phyloP scores from a whole-genome alignment of 2,113 vertebrate genomes.

The Callocephalon fimbriatum region DNA sequence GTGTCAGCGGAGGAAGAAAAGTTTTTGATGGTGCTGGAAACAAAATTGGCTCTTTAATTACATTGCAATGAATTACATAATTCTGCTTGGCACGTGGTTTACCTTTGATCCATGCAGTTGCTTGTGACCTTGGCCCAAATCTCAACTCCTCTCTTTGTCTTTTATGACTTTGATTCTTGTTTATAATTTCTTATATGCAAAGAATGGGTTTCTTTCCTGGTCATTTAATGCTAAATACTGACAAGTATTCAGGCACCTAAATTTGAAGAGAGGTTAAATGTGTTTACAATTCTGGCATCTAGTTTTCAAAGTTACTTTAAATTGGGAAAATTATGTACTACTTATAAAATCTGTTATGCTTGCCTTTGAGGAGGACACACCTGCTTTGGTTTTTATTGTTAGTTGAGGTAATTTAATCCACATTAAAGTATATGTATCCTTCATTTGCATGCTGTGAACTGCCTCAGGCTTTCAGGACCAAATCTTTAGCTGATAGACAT shows the following conservation, averaged over 20 bases:
- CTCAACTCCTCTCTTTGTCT: neutral
- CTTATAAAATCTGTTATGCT: neutral
- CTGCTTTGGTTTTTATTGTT: neutral
- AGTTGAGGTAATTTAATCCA: neutral
- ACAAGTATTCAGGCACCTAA: neutral
- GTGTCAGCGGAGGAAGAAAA: neutral
- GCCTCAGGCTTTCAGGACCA: neutral
- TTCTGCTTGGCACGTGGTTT: neutral
- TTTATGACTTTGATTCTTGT: neutral
- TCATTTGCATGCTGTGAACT: neutral
- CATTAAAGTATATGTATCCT: neutral
- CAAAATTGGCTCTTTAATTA: neutral
- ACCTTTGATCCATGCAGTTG: neutral
- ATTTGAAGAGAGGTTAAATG: neutral
- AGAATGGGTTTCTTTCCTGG: neutral
- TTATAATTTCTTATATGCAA: neutral
- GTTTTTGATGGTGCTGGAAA: neutral
- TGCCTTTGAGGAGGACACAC: neutral
- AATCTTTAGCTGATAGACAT: neutral
- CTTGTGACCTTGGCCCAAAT: neutral
- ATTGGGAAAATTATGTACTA: neutral
- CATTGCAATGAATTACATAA: neutral
- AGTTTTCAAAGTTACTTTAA: neutral
- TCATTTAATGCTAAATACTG: neutral
- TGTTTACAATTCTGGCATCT: neutral